These are phyloP conservation scores for Ctena decussata DNA, from an alignment of 2,888 invertebrate genomes.

Conservation along the genomic window DNA sequence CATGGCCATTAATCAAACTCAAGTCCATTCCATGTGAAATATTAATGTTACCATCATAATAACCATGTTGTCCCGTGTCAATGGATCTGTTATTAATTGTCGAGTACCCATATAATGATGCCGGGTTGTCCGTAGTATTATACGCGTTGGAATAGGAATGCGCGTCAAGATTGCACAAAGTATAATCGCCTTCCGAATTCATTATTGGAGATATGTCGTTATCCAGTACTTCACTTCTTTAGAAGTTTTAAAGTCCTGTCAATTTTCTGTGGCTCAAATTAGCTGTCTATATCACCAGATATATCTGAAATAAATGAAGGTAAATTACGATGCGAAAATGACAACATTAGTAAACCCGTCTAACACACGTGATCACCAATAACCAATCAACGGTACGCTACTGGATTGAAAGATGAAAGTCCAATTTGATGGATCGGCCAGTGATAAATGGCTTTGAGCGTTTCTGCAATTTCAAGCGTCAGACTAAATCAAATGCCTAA, in stretches of 20 bases:
- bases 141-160: constrained; percentile 83
- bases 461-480: constrained; percentile 59
- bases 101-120: constrained; percentile 76
- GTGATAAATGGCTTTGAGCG: constrained; percentile 66
- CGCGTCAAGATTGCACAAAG: constrained; percentile 85
- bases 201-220: constrained; percentile 68
- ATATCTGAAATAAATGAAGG: constrained; percentile 85
- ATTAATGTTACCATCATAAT: constrained; percentile 65
- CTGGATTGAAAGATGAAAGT: constrained; percentile 65
- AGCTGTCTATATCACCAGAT: constrained; percentile 82
- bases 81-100: constrained; percentile 76
- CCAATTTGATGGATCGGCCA: constrained; percentile 59
- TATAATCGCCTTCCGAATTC: constrained; percentile 85
- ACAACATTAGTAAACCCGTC: constrained; percentile 80
- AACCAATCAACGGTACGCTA: constrained; percentile 73
- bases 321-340: constrained; percentile 82
- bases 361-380: constrained; percentile 77
- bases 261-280: constrained; percentile 80
- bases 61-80: constrained; percentile 80
- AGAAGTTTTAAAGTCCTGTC: constrained; percentile 63
- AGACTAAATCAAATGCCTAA: constrained; percentile 57
- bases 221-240: constrained; percentile 25
- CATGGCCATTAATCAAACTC: constrained; percentile 70
- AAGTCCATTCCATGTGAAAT: constrained; percentile 68
- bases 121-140: constrained; percentile 69